Base-by-base conservation (phyloP, 2,113 vertebrate genomes). In the Columbina picui region DNA sequence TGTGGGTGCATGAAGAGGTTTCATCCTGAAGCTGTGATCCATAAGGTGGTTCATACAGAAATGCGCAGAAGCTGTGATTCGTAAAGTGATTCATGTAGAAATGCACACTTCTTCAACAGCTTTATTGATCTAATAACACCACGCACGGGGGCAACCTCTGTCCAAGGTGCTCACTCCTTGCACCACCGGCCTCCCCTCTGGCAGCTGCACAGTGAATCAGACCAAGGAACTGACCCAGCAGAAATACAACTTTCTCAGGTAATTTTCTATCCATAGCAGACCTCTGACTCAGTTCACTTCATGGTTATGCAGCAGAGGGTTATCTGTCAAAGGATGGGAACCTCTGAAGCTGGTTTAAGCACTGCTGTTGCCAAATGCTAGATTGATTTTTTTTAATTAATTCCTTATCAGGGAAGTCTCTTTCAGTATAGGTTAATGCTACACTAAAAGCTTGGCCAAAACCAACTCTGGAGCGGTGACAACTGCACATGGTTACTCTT, bases 81-180 rank as follows among this genome's bases (percentile, higher is more conserved):
- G 36, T 29, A 6, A 82, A 59, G 10, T 12, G 4, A 19, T 56
- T 65, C 32, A 1, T n/a, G n/a, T n/a, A 45, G 43, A 45, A 45
- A 45, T 45, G 43, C 43, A 19, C 14, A 12, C 16, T 41, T 12
- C 17, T 45, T 12, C 26, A 81, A 4, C 39, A 26, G 2, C 14
- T 3, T 32, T 36, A 1, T 12, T 63, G 12, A 30, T n/a, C 27
- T 10, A 11, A 25, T 1, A 69, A 25, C 8, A 0, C 38, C 11
- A 55, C 23, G 29, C 8, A 11, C 18, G 71, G 71, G 55, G 70
- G 16, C 79, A 84, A 81, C 13, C 94, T 77, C 96, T 96, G 96
- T 96, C 94, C 96, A 97, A 96, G 96, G 96, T 96, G 89, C 95
- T 96, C 30, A 74, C 23, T 87, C 12, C 39, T 84, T 34, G 25